Evolutionary conservation across 2,113 vertebrate genomes (phyloP).

Genomic region (Brevimyrus niger): DNA sequence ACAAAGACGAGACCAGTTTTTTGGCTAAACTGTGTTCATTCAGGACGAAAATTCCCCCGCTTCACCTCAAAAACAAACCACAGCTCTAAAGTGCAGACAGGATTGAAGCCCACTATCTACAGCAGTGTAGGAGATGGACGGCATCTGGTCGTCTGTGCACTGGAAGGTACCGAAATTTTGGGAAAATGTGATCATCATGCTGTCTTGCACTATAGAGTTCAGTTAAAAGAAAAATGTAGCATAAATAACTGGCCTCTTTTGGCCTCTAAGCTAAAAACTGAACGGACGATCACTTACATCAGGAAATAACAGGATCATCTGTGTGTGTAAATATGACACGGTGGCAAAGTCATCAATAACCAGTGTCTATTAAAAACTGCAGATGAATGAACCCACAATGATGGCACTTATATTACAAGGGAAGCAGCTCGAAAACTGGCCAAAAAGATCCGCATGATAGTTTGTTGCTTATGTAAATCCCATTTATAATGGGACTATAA

Average conservation of each 20-base stretch:
- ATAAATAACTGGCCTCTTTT: neutral
- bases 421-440: neutral
- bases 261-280: neutral
- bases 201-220: neutral
- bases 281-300: neutral
- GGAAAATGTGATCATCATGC: neutral
- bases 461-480: neutral
- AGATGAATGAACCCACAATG: neutral
- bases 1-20: neutral
- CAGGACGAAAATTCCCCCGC: neutral
- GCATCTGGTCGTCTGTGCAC: neutral
- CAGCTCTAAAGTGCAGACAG: neutral
- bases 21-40: neutral
- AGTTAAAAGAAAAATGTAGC: neutral
- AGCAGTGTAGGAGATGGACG: neutral
- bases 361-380: neutral
- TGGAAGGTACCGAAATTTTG: neutral
- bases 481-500: neutral
- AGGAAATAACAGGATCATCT: neutral
- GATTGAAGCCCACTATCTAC: neutral
- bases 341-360: neutral
- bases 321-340: neutral
- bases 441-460: neutral
- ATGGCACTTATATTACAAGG: neutral
- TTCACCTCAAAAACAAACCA: neutral